These are phyloP conservation scores for Catamblyrhynchus diadema DNA, from an alignment of 2,797 vertebrate genomes.

Conservation along the genomic window DNA sequence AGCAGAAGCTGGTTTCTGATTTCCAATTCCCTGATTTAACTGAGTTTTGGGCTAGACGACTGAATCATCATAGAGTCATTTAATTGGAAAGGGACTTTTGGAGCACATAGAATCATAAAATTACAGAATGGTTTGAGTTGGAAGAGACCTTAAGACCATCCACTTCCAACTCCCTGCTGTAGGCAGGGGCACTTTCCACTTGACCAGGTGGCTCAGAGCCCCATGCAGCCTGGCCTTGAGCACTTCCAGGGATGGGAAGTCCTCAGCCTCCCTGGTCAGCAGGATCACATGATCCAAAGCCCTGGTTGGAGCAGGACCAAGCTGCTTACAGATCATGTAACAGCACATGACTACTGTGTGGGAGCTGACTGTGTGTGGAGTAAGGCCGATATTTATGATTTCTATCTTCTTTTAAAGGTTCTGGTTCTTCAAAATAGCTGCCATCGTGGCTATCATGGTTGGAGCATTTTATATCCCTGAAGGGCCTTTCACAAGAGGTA, in stretches of 20 bases:
- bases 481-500: slow-evolving; percentile 84
- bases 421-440: slow-evolving; percentile 93
- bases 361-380: background rate
- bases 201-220: background rate
- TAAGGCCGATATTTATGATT: background rate
- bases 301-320: background rate
- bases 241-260: background rate
- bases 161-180: background rate
- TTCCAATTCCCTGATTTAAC: background rate
- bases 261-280: background rate
- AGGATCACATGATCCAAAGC: background rate
- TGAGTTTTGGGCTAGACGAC: background rate
- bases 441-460: slow-evolving; percentile 84
- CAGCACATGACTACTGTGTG: background rate
- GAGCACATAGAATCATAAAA: background rate
- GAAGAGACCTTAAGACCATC: background rate
- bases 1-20: background rate
- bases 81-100: background rate
- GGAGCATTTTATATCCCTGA: slow-evolving; percentile 95
- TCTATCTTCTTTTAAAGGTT: slow-evolving; percentile 77
- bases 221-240: background rate
- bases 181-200: background rate
- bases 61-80: background rate
- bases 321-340: background rate
- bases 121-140: background rate